Conservation (phyloP, 2,797 vertebrate species). For the Parauchenoglanis punctatus region DNA sequence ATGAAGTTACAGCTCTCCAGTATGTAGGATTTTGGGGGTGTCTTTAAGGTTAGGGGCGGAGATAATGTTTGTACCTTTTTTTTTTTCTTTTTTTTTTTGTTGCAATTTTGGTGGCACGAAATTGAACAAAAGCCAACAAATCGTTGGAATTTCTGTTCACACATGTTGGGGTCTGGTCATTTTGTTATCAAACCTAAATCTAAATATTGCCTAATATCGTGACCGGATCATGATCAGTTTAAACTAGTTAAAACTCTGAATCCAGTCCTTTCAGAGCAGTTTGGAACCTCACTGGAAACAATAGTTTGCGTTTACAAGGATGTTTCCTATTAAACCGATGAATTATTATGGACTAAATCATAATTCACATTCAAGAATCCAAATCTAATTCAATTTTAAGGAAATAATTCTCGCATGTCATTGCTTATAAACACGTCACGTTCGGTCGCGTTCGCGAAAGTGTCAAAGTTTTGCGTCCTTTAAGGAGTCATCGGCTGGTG, state of each 20-base stretch:
- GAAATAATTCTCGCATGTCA: not conserved
- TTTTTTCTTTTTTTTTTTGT: not conserved
- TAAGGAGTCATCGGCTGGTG: constrained; percentile 42
- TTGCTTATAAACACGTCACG: not conserved
- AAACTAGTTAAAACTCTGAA: not conserved
- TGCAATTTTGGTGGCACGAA: not conserved
- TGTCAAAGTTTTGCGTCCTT: constrained; percentile 24
- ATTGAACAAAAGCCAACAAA: not conserved
- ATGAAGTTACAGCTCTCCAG: not conserved
- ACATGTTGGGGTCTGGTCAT: not conserved
- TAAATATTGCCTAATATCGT: not conserved
- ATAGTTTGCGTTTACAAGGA: not conserved
- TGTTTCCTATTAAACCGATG: not conserved
- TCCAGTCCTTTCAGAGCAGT: not conserved
- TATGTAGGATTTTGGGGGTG: no score
- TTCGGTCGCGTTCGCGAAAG: not conserved
- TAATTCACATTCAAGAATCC: not conserved
- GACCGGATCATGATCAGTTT: not conserved
- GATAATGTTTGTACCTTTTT: not conserved
- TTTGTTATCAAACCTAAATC: not conserved
- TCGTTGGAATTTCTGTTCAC: not conserved
- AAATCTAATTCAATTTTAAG: not conserved
- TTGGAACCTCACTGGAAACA: not conserved
- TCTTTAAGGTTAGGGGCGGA: not conserved
- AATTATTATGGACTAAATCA: no score